These are phyloP conservation scores for Drosophila suzukii DNA, from an alignment of 1,140 invertebrate genomes.

Conservation along the genomic window DNA sequence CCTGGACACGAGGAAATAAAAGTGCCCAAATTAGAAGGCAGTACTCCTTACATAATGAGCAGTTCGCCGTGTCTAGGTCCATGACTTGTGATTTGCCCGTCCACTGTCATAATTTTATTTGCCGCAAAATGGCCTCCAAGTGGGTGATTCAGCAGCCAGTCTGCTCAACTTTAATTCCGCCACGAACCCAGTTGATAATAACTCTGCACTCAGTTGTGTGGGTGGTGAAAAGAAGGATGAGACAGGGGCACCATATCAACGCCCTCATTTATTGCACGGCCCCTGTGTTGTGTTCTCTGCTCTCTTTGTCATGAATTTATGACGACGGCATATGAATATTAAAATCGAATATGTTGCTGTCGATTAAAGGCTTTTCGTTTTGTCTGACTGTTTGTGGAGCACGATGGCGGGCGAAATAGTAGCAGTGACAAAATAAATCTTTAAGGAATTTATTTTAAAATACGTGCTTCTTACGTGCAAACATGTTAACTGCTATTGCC, in stretches of 20 bases:
- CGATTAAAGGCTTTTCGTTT: conserved; percentile 82
- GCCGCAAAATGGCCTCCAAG: conserved; percentile 22
- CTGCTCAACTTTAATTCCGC: conserved; percentile 25
- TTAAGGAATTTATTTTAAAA: too few relatives aligned
- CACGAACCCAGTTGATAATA: conserved; percentile 33
- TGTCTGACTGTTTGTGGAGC: conserved; percentile 41
- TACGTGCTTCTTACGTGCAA: too few relatives aligned
- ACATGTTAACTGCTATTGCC: too few relatives aligned
- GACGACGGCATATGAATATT: conserved; percentile 82
- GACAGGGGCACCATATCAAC: conserved; percentile 43
- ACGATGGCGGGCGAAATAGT: conserved; percentile 1
- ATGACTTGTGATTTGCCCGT: conserved; percentile 38
- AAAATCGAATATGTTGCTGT: conserved; percentile 84
- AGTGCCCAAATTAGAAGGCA: conserved; percentile 36
- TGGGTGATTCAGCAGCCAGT: conserved; percentile 27
- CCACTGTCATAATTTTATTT: conserved; percentile 38
- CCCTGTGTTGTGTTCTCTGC: conserved; percentile 17
- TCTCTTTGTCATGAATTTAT: conserved; percentile 70
- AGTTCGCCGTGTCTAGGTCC: not conserved
- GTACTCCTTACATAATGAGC: conserved; percentile 40
- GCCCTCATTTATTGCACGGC: conserved; percentile 59
- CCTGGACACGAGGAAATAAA: conserved; percentile 44
- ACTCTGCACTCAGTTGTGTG: conserved; percentile 4
- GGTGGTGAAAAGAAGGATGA: conserved; percentile 1
- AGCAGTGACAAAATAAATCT: not conserved